These are phyloP conservation scores for Melinopterus prodromus DNA, from an alignment of 2,888 invertebrate genomes.

Conservation along the genomic window DNA sequence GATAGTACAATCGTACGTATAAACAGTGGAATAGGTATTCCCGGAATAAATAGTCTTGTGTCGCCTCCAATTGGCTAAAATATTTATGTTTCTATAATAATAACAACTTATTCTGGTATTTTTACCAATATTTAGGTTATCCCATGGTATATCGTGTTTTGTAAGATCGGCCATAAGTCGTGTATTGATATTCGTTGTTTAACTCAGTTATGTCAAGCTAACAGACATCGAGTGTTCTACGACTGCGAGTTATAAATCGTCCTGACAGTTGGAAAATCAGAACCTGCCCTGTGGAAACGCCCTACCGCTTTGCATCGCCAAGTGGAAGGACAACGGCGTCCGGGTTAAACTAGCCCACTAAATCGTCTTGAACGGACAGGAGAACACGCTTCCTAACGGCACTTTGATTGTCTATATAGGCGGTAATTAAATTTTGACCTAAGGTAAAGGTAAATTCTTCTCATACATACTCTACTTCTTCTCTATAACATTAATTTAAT, in stretches of 20 bases:
- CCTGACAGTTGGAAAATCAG: not conserved
- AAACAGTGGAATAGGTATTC: too few species aligned
- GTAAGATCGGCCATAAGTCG: too few species aligned
- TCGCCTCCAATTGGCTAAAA: too few species aligned
- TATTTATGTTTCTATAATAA: too few species aligned
- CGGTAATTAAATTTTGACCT: not conserved
- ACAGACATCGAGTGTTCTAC: not conserved
- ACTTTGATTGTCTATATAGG: not conserved
- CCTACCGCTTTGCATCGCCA: not conserved
- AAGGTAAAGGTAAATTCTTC: not conserved
- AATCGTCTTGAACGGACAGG: not conserved
- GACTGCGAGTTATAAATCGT: not conserved
- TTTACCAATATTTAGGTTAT: too few species aligned
- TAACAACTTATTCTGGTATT: too few species aligned
- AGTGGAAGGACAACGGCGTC: not conserved
- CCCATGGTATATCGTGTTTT: too few species aligned
- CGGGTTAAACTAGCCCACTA: not conserved
- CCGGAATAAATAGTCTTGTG: too few species aligned
- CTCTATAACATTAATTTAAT: too few species aligned
- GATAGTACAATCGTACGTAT: too few species aligned
- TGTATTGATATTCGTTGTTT: not conserved
- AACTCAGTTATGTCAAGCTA: not conserved
- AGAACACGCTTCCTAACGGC: not conserved
- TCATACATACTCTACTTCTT: too few species aligned
- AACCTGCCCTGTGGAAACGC: not conserved